phyloP scores from a whole-genome alignment of 1,140 invertebrate genomes.

The Cephus cinctus region DNA sequence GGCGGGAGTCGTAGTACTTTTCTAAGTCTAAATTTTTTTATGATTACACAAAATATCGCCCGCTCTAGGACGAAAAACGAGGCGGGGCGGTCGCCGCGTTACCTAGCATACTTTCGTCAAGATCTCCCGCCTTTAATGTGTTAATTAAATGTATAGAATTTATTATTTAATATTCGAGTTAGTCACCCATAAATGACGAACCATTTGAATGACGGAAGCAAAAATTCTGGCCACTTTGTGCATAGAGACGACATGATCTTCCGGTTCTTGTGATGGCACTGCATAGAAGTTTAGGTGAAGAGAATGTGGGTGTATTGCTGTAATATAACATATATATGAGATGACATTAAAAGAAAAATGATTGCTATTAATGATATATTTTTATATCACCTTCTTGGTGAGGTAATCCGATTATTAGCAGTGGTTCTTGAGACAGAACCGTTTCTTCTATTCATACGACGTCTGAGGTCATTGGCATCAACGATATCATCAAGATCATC shows the following conservation, averaged over 20 bases:
- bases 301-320: slow-evolving; percentile 4
- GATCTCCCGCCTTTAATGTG: no score
- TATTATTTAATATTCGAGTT: slow-evolving; percentile 8
- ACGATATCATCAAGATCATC: slow-evolving; percentile 14
- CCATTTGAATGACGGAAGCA: slow-evolving; percentile 29
- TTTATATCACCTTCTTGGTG: slow-evolving; percentile 26
- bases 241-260: slow-evolving; percentile 27
- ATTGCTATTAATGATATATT: no score
- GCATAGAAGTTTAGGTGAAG: slow-evolving; percentile 18
- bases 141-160: not conserved
- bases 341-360: not conserved
- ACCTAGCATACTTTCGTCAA: no score
- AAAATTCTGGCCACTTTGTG: slow-evolving; percentile 21
- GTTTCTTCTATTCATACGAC: not conserved
- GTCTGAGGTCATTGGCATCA: slow-evolving; percentile 20
- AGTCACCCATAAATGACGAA: slow-evolving; percentile 21
- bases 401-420: not conserved
- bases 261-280: slow-evolving; percentile 32
- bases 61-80: no score
- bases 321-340: not conserved
- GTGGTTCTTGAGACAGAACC: not conserved
- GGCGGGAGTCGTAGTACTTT: no score
- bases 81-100: no score
- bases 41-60: no score
- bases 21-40: no score